phyloP scores from a whole-genome alignment of 1,140 invertebrate species.

The Stenopsyche tienmushanensis region DNA sequence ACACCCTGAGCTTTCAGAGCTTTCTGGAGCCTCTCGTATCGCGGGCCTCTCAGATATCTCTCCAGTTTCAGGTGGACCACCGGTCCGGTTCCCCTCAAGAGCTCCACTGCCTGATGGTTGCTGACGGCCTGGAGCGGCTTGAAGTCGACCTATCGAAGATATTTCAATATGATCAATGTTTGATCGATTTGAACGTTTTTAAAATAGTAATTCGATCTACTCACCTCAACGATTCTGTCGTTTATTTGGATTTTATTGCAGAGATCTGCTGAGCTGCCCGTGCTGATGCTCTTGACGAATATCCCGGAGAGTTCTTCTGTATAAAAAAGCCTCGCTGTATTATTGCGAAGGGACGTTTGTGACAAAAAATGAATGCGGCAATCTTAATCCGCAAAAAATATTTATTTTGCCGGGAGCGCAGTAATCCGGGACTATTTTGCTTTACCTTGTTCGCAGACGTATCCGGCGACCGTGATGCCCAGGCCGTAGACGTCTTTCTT shows the following conservation, averaged over 20 bases:
- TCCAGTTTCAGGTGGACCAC: conserved; percentile 77
- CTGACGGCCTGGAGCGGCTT: conserved; percentile 81
- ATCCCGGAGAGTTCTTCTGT: conserved; percentile 93
- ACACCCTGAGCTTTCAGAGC: conserved; percentile 76
- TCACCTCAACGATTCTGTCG: conserved; percentile 84
- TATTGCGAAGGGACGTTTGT: not conserved
- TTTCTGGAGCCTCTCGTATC: conserved; percentile 86
- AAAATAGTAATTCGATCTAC: conserved; percentile 19
- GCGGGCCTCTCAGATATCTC: conserved; percentile 83
- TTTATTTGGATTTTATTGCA: conserved; percentile 89
- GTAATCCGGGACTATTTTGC: no score
- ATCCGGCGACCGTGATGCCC: conserved; percentile 95
- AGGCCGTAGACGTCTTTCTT: conserved; percentile 81
- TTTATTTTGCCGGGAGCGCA: no score
- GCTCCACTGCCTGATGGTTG: conserved; percentile 89
- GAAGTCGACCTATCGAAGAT: conserved; percentile 66
- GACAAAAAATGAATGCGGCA: not conserved
- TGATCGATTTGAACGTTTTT: not conserved
- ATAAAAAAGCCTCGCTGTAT: conserved; percentile 38
- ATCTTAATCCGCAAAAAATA: no score
- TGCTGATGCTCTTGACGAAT: conserved; percentile 94
- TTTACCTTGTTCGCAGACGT: conserved; percentile 83
- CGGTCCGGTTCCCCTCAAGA: conserved; percentile 77
- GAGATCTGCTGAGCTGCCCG: conserved; percentile 88
- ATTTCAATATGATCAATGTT: not conserved